Conservation (phyloP, 2,797 vertebrate genomes). For the Sebastes iracundus region DNA sequence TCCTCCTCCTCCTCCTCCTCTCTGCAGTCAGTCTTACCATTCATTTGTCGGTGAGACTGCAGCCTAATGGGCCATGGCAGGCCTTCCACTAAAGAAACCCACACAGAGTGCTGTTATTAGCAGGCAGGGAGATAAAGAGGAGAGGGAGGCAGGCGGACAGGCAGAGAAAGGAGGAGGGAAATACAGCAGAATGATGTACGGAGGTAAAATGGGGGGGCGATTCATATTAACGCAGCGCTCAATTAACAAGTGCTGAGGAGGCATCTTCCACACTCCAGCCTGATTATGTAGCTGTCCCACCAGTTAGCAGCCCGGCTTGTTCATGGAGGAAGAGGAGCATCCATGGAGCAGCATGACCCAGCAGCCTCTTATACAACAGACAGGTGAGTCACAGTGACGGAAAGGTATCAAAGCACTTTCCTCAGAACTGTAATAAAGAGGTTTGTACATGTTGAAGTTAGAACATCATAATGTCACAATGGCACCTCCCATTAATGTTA, state of each 20-base stretch:
- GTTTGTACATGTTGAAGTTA: neutral
- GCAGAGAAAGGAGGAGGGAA: constrained; percentile 1
- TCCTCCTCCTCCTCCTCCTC: constrained; percentile 37
- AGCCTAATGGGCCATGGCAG: constrained; percentile 82
- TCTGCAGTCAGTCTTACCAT: constrained; percentile 76
- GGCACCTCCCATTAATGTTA: no score
- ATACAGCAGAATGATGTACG: constrained; percentile 7
- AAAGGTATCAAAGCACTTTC: neutral
- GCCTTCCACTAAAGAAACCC: constrained; percentile 66
- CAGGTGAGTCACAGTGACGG: constrained; percentile 12
- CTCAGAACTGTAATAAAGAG: neutral
- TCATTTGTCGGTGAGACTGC: constrained; percentile 71
- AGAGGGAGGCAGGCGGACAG: constrained; percentile 7
- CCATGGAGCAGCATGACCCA: constrained; percentile 24
- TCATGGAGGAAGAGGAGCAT: constrained; percentile 10
- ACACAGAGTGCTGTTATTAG: constrained; percentile 75
- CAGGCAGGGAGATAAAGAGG: constrained; percentile 42
- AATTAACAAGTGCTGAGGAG: constrained; percentile 32
- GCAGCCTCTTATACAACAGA: constrained; percentile 1
- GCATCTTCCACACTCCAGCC: neutral
- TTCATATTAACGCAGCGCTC: constrained; percentile 14
- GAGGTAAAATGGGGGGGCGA: constrained; percentile 8
- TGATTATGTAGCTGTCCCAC: neutral
- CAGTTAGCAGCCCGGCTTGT: constrained; percentile 2
- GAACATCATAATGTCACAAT: no score